Conservation (phyloP, 2,888 invertebrate genomes). For the Caradrina kadenii region DNA sequence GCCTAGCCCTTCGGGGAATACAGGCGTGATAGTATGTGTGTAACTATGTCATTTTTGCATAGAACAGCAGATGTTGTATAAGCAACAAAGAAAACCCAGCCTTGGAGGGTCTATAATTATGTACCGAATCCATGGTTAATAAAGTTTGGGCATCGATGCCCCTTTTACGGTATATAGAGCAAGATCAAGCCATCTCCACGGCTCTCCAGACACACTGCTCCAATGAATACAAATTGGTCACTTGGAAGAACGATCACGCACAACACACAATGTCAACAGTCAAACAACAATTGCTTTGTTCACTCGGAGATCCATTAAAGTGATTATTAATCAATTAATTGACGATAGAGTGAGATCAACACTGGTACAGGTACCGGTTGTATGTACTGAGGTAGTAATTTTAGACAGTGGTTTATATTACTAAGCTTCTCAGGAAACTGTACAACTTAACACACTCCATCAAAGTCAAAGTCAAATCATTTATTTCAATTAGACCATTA, state of each 20-base stretch:
- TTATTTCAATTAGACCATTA: too few species aligned
- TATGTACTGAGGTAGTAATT: not conserved
- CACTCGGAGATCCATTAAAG: constrained; percentile 8
- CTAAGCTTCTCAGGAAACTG: too few species aligned
- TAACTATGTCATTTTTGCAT: too few species aligned
- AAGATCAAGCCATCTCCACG: not conserved
- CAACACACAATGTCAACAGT: not conserved
- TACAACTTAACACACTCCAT: too few species aligned
- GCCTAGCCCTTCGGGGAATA: too few species aligned
- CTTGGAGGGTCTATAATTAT: too few species aligned
- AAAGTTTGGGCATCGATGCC: not conserved
- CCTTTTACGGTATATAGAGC: not conserved
- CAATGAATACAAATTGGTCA: not conserved
- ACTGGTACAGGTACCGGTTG: not conserved
- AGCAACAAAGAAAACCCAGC: too few species aligned
- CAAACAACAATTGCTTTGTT: not conserved
- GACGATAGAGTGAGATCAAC: not conserved
- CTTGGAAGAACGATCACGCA: not conserved
- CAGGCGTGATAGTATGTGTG: too few species aligned
- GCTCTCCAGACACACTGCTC: not conserved
- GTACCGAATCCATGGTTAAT: too few species aligned
- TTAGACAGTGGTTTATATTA: too few species aligned
- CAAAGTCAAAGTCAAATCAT: too few species aligned
- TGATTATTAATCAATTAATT: constrained; percentile 13
- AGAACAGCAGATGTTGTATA: too few species aligned